Evolutionary conservation across 2,113 vertebrate genomes (phyloP), one percentile per base, ranked within the genome.

Genomic region (Zosterops pallidus): DNA sequence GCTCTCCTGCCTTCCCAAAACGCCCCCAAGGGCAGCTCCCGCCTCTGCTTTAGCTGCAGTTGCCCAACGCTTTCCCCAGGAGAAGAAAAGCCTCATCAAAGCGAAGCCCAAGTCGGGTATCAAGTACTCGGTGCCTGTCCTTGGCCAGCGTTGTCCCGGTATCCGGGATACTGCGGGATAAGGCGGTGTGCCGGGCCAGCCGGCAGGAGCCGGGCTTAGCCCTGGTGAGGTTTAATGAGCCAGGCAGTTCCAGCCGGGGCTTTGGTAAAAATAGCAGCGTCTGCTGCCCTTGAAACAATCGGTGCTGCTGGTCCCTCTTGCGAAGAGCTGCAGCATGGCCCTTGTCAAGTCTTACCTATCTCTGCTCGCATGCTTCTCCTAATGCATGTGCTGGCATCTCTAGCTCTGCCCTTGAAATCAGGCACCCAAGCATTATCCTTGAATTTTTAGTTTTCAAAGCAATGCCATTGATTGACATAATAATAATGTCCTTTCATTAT

Each of bases 211-310:
- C 44, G 62, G 50, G 91, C 86, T 82, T 33, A 57, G 84, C 89
- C 76, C 50, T n/a, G 76, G 65, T 46, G 2, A 39, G 86, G 50
- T 84, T 83, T 83, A 77, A 76, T 39, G 76, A 91, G 82, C 68
- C 20, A 39, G 93, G 76, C 90, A 52, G 80, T 14, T 92, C n/a
- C 70, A 84, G 74, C n/a, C 26, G 74, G 82, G 79, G 84, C 91
- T 96, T 83, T n/a, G 90, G 64, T 96, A 93, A 94, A 95, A 97
- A 94, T 91, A 96, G 97, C 82, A 49, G 64, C 5, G 46, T 89
- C 90, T 93, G 82, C 92, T 95, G 88, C 92, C 92, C 89, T 95
- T 95, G 94, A 64, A 95, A 95, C 90, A 78, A 83, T 87, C 44
- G 74, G 53, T 86, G 13, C 33, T 35, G 0, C 26, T 56, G 4